Evolutionary conservation across 2,113 vertebrate species (phyloP).

Genomic region (Lagopus leucura): DNA sequence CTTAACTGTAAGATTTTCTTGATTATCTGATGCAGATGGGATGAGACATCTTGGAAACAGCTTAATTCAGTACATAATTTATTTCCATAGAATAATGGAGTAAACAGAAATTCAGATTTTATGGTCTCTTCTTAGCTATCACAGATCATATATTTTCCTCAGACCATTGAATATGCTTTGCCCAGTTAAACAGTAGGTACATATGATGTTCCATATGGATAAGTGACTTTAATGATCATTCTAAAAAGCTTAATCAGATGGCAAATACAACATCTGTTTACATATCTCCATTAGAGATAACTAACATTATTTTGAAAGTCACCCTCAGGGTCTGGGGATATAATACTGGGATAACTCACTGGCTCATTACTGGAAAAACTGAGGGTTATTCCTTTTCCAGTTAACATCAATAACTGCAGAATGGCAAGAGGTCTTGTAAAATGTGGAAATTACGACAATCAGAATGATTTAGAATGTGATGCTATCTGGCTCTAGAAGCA

Average conservation of each 20-base stretch:
- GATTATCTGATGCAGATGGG: background rate
- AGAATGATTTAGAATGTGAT: slow-evolving; percentile 47
- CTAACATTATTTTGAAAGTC: slow-evolving; percentile 58
- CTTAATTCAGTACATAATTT: background rate
- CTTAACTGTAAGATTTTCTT: background rate
- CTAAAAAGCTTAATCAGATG: slow-evolving; percentile 60
- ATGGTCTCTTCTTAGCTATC: background rate
- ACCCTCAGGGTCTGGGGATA: slow-evolving; percentile 36
- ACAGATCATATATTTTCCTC: background rate
- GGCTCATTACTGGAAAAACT: slow-evolving; percentile 12
- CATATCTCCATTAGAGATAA: slow-evolving; percentile 27
- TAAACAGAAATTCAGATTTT: background rate
- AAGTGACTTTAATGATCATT: slow-evolving; percentile 53
- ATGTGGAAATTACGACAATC: slow-evolving; percentile 40
- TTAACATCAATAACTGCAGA: slow-evolving; percentile 55
- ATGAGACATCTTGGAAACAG: background rate
- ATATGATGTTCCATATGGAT: slow-evolving; percentile 60
- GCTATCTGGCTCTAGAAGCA: background rate
- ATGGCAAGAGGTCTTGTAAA: slow-evolving; percentile 36
- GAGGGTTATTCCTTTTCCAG: slow-evolving; percentile 30
- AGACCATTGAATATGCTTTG: background rate
- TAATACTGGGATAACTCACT: background rate
- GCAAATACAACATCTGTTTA: slow-evolving; percentile 66
- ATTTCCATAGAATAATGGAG: background rate
- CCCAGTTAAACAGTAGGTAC: slow-evolving; percentile 43